Conservation (phyloP, 1,140 invertebrate genomes). For the Drosophila obscura region DNA sequence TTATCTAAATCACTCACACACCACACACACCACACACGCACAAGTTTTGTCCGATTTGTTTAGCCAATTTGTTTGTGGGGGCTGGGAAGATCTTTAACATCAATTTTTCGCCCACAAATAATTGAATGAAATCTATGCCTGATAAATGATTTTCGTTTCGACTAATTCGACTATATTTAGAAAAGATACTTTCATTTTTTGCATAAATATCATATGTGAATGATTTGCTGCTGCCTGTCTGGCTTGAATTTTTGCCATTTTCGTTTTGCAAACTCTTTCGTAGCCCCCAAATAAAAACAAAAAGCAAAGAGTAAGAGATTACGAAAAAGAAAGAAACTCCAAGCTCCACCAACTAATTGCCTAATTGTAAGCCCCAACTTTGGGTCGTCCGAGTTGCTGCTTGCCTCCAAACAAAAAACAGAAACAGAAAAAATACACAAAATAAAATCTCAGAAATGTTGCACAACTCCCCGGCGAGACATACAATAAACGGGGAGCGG, state of each 20-base stretch:
- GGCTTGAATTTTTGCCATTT: constrained; percentile 22
- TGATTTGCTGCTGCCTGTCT: constrained; percentile 19
- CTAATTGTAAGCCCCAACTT: constrained; percentile 62
- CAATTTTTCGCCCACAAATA: background rate
- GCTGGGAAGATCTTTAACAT: constrained; percentile 6
- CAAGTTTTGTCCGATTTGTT: constrained; percentile 29
- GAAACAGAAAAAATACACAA: background rate
- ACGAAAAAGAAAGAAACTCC: constrained; percentile 30
- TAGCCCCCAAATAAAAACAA: constrained; percentile 39
- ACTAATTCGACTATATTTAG: constrained; percentile 29
- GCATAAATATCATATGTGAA: constrained; percentile 15
- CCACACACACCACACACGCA: constrained; percentile 17
- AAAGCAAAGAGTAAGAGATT: constrained; percentile 21
- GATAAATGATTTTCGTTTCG: constrained; percentile 8
- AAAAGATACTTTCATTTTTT: constrained; percentile 10
- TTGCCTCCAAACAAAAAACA: constrained; percentile 21
- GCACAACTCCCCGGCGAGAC: constrained; percentile 38
- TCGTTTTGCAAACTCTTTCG: constrained; percentile 47
- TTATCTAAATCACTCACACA: constrained; percentile 48
- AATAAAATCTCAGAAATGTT: constrained; percentile 19
- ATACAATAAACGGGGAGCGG: background rate
- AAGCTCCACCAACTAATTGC: constrained; percentile 51
- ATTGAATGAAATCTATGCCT: constrained; percentile 11
- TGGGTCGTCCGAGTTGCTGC: constrained; percentile 41
- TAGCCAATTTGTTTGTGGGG: constrained; percentile 8